phyloP scores from a whole-genome alignment of 2,888 invertebrate genomes.

The Lasioglossum zephyrum region DNA sequence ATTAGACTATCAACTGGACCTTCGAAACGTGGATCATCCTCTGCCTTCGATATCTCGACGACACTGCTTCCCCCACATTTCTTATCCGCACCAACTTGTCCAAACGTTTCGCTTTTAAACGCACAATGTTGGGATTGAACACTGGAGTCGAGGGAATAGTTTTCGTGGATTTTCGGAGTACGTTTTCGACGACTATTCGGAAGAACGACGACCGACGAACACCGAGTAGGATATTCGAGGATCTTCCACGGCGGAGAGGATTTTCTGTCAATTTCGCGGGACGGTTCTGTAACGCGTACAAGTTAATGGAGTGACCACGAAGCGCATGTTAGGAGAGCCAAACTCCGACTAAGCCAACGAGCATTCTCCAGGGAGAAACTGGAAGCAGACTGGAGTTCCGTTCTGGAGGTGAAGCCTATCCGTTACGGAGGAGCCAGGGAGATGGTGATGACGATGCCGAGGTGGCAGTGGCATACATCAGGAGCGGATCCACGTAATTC shows the following conservation, averaged over 20 bases:
- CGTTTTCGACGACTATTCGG: neutral
- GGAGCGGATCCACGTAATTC: conserved; percentile 63
- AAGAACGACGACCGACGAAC: neutral
- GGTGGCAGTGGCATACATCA: conserved; percentile 66
- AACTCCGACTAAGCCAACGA: conserved; percentile 67
- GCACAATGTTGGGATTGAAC: neutral
- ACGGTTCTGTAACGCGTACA: conserved; percentile 10
- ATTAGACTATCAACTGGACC: conserved; percentile 29
- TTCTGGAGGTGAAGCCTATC: conserved; percentile 76
- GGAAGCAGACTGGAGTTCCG: conserved; percentile 75
- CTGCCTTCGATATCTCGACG: conserved; percentile 23
- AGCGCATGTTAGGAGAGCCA: conserved; percentile 67
- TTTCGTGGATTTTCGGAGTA: neutral
- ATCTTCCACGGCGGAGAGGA: neutral
- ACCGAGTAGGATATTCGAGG: neutral
- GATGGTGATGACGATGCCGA: conserved; percentile 72
- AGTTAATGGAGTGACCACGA: conserved; percentile 52
- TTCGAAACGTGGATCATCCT: conserved; percentile 52
- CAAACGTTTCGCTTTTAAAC: neutral
- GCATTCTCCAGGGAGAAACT: conserved; percentile 70
- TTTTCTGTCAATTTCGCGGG: conserved; percentile 41
- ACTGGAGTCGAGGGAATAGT: neutral
- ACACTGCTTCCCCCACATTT: conserved; percentile 33
- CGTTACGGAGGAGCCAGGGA: conserved; percentile 76
- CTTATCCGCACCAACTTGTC: neutral